Evolutionary conservation across 2,888 invertebrate genomes (phyloP).

Genomic region (Chloroclysta siterata): DNA sequence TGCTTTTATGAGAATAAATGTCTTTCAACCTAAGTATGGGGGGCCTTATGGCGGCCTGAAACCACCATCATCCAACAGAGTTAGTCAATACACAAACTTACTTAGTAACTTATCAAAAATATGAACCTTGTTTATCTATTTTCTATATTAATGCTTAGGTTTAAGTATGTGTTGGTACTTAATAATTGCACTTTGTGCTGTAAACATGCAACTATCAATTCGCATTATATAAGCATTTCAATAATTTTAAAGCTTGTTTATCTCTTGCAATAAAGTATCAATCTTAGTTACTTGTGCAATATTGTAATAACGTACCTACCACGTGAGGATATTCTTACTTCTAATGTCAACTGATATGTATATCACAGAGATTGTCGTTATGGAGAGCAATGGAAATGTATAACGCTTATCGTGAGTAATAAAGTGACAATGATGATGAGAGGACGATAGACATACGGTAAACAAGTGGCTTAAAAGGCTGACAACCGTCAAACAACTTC

Average conservation of each 20-base stretch:
- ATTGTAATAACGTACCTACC: conserved; percentile 22
- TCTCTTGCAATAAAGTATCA: conserved; percentile 24
- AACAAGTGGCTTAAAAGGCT: conserved; percentile 47
- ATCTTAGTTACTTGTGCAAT: conserved; percentile 21
- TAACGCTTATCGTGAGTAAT: conserved; percentile 56
- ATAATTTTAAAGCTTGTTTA: conserved; percentile 24
- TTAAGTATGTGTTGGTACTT: not conserved
- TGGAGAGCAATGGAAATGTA: conserved; percentile 55
- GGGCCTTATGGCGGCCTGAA: too few relatives aligned
- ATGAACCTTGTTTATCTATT: too few relatives aligned
- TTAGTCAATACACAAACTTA: too few relatives aligned
- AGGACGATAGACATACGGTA: conserved; percentile 47
- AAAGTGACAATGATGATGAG: conserved; percentile 47
- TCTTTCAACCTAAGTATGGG: too few relatives aligned
- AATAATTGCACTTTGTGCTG: not conserved
- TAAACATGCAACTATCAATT: not conserved
- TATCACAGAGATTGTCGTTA: conserved; percentile 50
- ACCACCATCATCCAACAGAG: too few relatives aligned
- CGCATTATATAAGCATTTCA: conserved; percentile 2
- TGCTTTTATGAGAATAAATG: too few relatives aligned
- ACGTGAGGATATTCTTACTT: conserved; percentile 25
- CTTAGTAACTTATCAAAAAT: too few relatives aligned
- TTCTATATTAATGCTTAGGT: too few relatives aligned
- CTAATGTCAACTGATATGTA: conserved; percentile 44
- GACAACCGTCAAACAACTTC: not conserved